Percentiles rank a stretch among this genome's conserved stretches.
Conservation (phyloP, 2,113 vertebrate species). For the Fregata magnificens region DNA sequence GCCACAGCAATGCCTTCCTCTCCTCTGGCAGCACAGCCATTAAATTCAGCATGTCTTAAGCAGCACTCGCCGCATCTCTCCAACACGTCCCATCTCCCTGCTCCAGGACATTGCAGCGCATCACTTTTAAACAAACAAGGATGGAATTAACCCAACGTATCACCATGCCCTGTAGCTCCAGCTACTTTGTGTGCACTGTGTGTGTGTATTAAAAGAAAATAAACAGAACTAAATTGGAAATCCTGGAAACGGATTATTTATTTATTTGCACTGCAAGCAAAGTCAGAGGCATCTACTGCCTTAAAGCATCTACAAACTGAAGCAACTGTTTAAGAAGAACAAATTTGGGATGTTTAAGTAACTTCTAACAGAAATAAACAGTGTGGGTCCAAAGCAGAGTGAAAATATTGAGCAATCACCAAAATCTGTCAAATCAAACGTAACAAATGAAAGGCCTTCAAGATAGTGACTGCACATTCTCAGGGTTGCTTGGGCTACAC, state of each 20-base stretch:
- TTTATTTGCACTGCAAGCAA: neutral
- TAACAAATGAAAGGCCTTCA: neutral
- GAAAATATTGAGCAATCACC: neutral
- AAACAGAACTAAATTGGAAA: constrained; percentile 18
- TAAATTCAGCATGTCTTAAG: neutral
- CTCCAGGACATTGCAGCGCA: fast-evolving
- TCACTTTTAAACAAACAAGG: neutral
- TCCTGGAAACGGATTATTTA: neutral
- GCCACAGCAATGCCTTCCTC: neutral
- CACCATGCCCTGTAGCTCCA: neutral
- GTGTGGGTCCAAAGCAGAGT: neutral
- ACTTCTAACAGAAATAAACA: constrained; percentile 26
- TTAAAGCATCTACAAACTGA: neutral
- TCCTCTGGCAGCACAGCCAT: neutral
- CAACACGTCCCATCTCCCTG: neutral
- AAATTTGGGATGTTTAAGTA: neutral
- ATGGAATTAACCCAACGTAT: neutral
- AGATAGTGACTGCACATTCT: neutral
- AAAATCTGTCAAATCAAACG: neutral
- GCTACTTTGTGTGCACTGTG: neutral
- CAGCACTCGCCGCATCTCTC: neutral
- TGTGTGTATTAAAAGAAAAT: neutral
- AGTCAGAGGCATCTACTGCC: neutral
- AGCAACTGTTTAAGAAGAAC: neutral
- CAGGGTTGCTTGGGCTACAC: neutral